Percentiles rank a stretch among this genome's conserved stretches.
Conservation (phyloP, 2,888 invertebrate species). For the Heterodera filipjevi region DNA sequence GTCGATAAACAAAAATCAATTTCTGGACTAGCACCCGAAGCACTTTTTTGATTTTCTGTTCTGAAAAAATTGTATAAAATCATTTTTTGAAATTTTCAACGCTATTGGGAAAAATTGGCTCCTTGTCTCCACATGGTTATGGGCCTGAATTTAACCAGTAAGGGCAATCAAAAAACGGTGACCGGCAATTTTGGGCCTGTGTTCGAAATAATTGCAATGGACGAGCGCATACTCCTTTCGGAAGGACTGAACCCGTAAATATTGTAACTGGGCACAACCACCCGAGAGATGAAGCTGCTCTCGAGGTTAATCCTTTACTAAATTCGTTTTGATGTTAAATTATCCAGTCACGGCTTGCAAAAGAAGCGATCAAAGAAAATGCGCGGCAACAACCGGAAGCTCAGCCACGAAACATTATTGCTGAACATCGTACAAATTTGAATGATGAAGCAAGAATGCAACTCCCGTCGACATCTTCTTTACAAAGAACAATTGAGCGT, state of each 20-base stretch:
- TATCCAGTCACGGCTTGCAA: constrained; percentile 8
- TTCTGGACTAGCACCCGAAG: too few species aligned
- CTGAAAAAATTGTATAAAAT: too few species aligned
- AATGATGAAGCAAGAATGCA: constrained; percentile 10
- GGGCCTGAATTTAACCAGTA: not conserved
- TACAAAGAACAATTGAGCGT: constrained; percentile 19
- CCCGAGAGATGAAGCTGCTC: constrained; percentile 7
- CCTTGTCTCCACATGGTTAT: not conserved
- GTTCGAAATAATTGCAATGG: constrained; percentile 4
- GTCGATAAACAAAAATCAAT: too few species aligned
- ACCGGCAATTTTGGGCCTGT: constrained; percentile 7
- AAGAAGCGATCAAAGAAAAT: constrained; percentile 16
- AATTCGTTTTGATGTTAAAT: not conserved
- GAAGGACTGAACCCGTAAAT: not conserved
- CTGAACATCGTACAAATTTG: not conserved
- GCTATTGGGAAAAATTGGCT: too few species aligned
- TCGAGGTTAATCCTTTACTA: not conserved
- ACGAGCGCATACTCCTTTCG: constrained; percentile 3
- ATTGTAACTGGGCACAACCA: constrained; percentile 7
- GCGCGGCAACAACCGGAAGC: constrained; percentile 14
- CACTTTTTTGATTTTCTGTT: too few species aligned
- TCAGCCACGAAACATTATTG: constrained; percentile 15
- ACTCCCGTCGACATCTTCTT: not conserved
- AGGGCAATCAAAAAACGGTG: constrained; percentile 3
- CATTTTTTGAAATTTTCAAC: too few species aligned